Evolutionary conservation across 2,797 vertebrate species (phyloP).

Genomic region (Cryptoprocta ferox): DNA sequence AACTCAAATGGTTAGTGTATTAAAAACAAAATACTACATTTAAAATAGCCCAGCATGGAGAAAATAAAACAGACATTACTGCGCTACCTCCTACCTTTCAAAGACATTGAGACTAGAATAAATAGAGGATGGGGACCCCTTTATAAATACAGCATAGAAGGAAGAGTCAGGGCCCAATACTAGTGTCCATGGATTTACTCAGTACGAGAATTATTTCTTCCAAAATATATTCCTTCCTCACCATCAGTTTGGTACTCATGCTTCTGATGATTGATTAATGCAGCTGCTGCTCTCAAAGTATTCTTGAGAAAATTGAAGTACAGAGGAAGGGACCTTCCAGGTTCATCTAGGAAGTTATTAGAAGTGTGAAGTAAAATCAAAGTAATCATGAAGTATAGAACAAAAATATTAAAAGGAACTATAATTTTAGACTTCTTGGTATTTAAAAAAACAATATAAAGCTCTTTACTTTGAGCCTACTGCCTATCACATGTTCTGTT

Average conservation of each 20-base stretch:
- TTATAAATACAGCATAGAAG: not conserved
- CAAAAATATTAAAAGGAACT: not conserved
- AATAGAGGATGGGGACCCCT: not conserved
- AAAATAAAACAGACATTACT: not conserved
- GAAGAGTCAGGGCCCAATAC: not conserved
- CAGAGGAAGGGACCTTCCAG: not conserved
- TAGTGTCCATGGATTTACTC: not conserved
- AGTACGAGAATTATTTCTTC: not conserved
- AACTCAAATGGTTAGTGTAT: not conserved
- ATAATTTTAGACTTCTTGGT: not conserved
- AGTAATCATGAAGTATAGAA: not conserved
- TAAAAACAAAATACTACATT: conserved; percentile 2
- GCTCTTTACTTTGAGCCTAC: not conserved
- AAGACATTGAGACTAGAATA: not conserved
- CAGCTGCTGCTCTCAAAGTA: not conserved
- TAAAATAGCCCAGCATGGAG: not conserved
- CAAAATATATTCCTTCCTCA: not conserved
- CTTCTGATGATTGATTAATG: not conserved
- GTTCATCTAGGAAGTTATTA: not conserved
- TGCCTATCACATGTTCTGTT: not conserved
- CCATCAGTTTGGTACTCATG: not conserved
- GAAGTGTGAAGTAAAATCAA: not conserved
- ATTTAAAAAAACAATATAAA: not conserved
- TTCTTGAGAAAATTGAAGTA: not conserved
- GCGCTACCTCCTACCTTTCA: not conserved